Evolutionary conservation across 2,797 vertebrate genomes (phyloP), one percentile per base, ranked within the genome.

Genomic region (Meda fulgida): DNA sequence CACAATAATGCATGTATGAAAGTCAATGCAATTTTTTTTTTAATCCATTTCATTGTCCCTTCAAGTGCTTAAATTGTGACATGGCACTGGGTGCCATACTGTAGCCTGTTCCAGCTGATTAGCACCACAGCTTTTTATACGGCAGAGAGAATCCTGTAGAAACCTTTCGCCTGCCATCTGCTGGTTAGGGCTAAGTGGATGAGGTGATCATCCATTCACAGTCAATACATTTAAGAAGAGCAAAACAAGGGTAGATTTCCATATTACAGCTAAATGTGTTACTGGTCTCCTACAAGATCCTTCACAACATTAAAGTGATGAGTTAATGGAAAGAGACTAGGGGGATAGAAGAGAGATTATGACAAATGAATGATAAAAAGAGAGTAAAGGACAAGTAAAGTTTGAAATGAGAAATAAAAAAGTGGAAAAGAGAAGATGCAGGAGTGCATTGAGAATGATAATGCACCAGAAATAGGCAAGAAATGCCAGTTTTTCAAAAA

Each of bases 171-270:
- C 66, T 86, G 86, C 84, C 86, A 71, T 88, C 86, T 90, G 87
- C 72, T 83, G 71, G 78, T 82, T 85, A 87, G 75, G 43, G 23
- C 29, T 89, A 89, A 90, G 81, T 86, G 86, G 88, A 89, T 88
- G 78, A 86, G 80, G 67, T 85, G 69, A 84, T 84, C 85, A 89
- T 87, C 83, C 80, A 72, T 88, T 87, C 84, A 87, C 48, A 69
- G 51, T 29, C 26, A 79, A 80, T 70, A 58, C 77, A 70, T 86
- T 86, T 85, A 75, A 87, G 60, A 70, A 48, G 53, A 80, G 66
- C 84, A 85, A 83, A 70, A 86, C 85, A 72, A 82, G 36, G n/a
- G 66, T 48, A 80, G 81, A 60, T 58, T 80, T 81, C 16, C 48
- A 70, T 65, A 86, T 63, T 16, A 53, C 66, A 77, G 70, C 69